Conservation (phyloP, 2,888 invertebrate genomes). For the Callyntrura sp. region DNA sequence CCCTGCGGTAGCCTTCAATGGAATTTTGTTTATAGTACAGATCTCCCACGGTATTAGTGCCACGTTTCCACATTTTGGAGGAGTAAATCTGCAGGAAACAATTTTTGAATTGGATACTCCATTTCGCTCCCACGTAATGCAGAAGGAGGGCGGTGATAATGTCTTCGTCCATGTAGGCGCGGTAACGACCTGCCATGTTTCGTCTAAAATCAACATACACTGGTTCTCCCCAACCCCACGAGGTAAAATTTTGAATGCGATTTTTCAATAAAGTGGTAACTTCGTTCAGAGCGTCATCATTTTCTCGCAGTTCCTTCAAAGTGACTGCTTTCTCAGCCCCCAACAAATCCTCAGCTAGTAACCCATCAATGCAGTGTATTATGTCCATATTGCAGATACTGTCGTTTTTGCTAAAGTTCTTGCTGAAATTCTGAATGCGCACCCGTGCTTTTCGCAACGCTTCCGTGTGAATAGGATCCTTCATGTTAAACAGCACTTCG, state of each 20-base stretch:
- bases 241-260: constrained; percentile 63
- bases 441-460: constrained; percentile 42
- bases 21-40: constrained; percentile 48
- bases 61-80: constrained; percentile 76
- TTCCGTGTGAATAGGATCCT: constrained; percentile 53
- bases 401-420: neutral
- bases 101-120: constrained; percentile 67
- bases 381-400: constrained; percentile 33
- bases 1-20: constrained; percentile 67
- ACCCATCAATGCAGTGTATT: constrained; percentile 72
- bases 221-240: constrained; percentile 74
- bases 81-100: constrained; percentile 71
- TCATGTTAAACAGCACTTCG: constrained; percentile 61
- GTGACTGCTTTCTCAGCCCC: constrained; percentile 67
- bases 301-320: constrained; percentile 75
- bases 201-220: constrained; percentile 70
- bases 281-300: constrained; percentile 77
- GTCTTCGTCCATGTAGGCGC: constrained; percentile 79
- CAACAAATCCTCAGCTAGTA: constrained; percentile 72
- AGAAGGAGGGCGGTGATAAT: constrained; percentile 79
- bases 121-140: constrained; percentile 74
- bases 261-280: constrained; percentile 76
- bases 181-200: constrained; percentile 77
- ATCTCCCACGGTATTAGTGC: constrained; percentile 34
- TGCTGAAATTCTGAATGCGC: constrained; percentile 45